Conservation (phyloP, 2,797 vertebrate genomes). For the Tinamus major region DNA sequence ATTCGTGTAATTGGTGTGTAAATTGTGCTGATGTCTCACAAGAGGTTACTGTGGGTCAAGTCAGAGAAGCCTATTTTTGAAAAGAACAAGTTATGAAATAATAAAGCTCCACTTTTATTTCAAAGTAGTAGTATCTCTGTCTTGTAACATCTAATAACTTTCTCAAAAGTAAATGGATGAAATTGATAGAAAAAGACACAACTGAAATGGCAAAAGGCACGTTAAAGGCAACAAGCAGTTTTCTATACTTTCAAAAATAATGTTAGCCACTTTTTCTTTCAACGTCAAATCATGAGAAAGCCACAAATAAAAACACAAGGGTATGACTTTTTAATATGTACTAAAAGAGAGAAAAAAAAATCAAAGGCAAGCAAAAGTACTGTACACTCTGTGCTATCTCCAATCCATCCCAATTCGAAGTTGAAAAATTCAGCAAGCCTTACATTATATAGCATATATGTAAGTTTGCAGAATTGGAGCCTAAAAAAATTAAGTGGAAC, state of each 20-base stretch:
- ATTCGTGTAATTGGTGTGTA: slow-evolving; percentile 55
- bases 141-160: background rate
- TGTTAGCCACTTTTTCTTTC: background rate
- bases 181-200: background rate
- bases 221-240: background rate
- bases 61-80: slow-evolving; percentile 17
- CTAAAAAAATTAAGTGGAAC: background rate
- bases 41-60: slow-evolving; percentile 55
- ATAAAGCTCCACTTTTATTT: background rate
- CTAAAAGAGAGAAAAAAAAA: background rate
- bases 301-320: background rate
- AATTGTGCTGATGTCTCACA: slow-evolving; percentile 45
- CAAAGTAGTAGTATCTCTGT: background rate
- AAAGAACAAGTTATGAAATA: slow-evolving; percentile 31
- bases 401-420: background rate
- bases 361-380: background rate
- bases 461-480: background rate
- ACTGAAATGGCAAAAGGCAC: background rate
- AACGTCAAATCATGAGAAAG: background rate
- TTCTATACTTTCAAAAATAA: background rate
- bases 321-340: background rate
- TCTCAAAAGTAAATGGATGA: background rate
- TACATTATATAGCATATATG: background rate
- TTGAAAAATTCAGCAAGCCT: background rate
- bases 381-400: background rate